Evolutionary conservation across 1,140 invertebrate genomes (phyloP), one percentile per base, ranked within the genome.

Genomic region (Drosophila sproati): DNA sequence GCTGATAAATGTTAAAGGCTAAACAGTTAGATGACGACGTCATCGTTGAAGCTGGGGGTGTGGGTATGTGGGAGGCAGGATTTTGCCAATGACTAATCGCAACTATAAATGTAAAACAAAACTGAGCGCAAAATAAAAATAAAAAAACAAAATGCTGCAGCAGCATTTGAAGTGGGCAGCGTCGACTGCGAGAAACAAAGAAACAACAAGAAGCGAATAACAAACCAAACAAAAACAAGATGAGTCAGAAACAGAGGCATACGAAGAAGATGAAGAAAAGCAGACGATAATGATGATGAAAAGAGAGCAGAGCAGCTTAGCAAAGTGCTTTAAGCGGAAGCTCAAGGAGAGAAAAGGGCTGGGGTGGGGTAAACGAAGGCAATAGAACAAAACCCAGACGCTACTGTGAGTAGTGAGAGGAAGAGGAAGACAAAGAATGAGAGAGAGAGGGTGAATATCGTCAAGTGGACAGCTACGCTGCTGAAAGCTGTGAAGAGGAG

Each of bases 41-140:
- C 75, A 82, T 69, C 64, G 55, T 2, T n/a, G 39, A 43, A 56
- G 41, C n/a, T n/a, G 28, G 29, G 48, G 60, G 37, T 63, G 55
- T 50, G 64, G 52, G 69, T 75, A 87, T 78, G 66, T 66, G 82
- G 75, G 78, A 78, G 86, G 75, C 82, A 78, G 86, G 78, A 86
- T 81, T 76, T 80, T 52, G 55, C 73, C 68, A 83, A 70, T 86
- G 82, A 86, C 82, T 86, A 86, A 86, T 78, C 82, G 63, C 62
- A 69, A 64, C 45, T 54, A 20, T 48, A 60, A 60, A 64, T 63
- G 37, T 61, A 54, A 73, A 77, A 35, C 55, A 57, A 39, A 32
- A 28, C 29, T 7, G 12, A 50, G 28, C 20, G 20, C 20, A 20
- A 20, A 20, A 20, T 20, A 20, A 20, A 62, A 64, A 70, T 47